Evolutionary conservation across 2,888 invertebrate genomes (phyloP), one percentile per base, ranked within the genome.

Genomic region (Meloe dianella): DNA sequence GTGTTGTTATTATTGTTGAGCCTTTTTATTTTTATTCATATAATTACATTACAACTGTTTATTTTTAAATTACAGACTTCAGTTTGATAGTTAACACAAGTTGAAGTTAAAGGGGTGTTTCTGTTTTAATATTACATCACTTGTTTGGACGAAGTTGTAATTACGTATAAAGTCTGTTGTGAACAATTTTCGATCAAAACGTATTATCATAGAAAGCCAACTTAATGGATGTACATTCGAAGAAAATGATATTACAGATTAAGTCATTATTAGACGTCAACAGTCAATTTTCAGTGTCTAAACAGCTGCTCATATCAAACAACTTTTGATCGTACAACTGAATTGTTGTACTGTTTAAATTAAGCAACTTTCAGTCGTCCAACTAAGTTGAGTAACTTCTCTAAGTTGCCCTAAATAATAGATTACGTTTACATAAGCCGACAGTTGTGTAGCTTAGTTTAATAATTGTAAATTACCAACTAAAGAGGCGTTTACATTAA

Each of bases 171-270:
- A 32, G n/a, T n/a, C n/a, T n/a, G n/a, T n/a, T n/a, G n/a, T n/a
- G n/a, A n/a, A 22, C 30, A 58, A 30, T 58, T 20, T 30, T 58
- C 58, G 1, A n/a, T 14, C 17, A 30, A 32, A 58, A 58, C 32
- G 30, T 8, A 58, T 58, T 57, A 58, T 57, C 27, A 27, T 14
- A 27, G 57, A 58, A 57, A 29, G 29, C n/a, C 32, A 20, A n/a
- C 30, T 10, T 57, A 57, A 57, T 57, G 29, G 57, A 29, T 57
- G 17, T 58, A 58, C 32, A 30, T 17, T 30, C 12, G 10, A 7
- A 32, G 32, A 27, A 17, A 58, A 58, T n/a, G n/a, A 29, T 57
- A 10, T 14, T 30, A 58, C 20, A 29, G 32, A 29, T 57, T 57
- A 27, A 57, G 29, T 20, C 22, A 57, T 57, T 27, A 57, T 57